phyloP scores from a whole-genome alignment of 2,797 vertebrate species.

The Sciurus carolinensis region DNA sequence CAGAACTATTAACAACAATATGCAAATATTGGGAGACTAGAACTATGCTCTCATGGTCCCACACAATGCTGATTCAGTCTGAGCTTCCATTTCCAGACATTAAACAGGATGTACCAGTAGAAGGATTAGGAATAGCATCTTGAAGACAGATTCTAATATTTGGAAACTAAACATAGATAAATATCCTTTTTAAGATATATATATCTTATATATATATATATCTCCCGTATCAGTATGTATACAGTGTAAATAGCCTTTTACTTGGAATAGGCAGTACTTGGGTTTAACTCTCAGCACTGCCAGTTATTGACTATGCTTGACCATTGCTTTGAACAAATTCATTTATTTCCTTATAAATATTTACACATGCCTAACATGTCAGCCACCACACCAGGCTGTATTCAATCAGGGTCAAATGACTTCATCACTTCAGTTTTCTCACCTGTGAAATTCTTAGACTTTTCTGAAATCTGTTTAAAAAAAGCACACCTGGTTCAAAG shows the following conservation, averaged over 20 bases:
- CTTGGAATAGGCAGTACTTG: background rate
- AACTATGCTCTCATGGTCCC: background rate
- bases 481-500: background rate
- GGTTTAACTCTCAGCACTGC: background rate
- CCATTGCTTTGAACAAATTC: background rate
- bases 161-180: background rate
- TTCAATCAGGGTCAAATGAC: background rate
- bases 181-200: background rate
- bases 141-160: constrained; percentile 10
- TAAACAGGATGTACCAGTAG: background rate
- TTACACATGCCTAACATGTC: background rate
- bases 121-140: background rate
- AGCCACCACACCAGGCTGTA: background rate
- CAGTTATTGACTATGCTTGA: background rate
- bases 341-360: constrained; percentile 1
- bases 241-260: background rate
- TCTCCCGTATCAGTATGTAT: background rate
- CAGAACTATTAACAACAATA: background rate
- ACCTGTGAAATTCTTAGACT: background rate
- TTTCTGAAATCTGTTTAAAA: background rate
- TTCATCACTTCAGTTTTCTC: background rate
- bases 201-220: background rate
- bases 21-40: background rate
- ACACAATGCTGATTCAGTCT: background rate
- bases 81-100: background rate